Evolutionary conservation across 2,113 vertebrate genomes (phyloP), one percentile per base, ranked within the genome.

Genomic region (Tyrannus savana): DNA sequence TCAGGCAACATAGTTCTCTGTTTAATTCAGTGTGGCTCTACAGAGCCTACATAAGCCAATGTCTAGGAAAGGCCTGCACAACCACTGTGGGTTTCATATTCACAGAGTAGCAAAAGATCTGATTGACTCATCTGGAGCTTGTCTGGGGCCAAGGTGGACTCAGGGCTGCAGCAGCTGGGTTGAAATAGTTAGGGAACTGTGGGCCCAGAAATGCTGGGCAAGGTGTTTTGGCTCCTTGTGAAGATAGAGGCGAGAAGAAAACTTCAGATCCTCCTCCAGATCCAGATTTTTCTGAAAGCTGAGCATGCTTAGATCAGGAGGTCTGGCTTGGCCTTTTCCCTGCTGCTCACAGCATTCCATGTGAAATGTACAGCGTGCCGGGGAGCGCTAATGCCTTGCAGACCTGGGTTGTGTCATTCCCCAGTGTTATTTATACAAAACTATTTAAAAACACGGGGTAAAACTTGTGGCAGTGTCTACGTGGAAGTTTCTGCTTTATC

Each of bases 211-310:
- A 42, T 10, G 11, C 44, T 85, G 59, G 82, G 67, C 44, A 56
- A 78, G 28, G 14, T 49, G 31, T n/a, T 66, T 84, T 83, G 63
- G 31, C 55, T 84, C 52, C 55, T 77, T 88, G 79, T 64, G 84
- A 91, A 79, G 80, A 68, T 0, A 81, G 47, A 59, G 82, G 47
- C 39, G 44, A 89, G 47, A 75, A 77, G 63, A 6, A 93, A 88
- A 53, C 47, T 90, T 95, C 75, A 88, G 75, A 86, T 96, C 67
- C 23, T 93, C 42, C 71, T 95, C 92, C 91, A 93, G 59, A 87
- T 83, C 21, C 50, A 66, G 59, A 58, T 79, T 95, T 87, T 93
- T 77, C 56, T 35, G 39, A 84, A 85, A 37, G 71, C 77, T 11
- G 5, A 84, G 27, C 23, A 2, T 69, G 46, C 72, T 90, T 83